These are phyloP conservation scores for Fragum sueziense DNA, from an alignment of 2,888 invertebrate species.

Conservation along the genomic window DNA sequence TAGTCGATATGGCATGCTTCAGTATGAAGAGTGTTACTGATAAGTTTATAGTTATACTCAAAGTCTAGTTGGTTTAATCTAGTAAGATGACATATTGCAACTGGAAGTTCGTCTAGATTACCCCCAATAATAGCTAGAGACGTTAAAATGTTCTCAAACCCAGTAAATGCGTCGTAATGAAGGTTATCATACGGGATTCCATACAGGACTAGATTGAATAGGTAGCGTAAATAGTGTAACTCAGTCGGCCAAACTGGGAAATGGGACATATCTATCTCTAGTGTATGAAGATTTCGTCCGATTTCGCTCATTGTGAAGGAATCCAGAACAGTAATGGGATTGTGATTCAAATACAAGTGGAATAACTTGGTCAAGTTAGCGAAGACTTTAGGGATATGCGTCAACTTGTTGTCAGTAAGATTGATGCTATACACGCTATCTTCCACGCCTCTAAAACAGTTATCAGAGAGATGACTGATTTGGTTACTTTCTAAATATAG, in stretches of 20 bases:
- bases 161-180: conserved; percentile 1
- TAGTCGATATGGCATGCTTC: background rate
- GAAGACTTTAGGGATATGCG: background rate
- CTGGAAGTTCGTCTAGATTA: background rate
- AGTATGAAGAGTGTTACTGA: background rate
- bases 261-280: conserved; percentile 9
- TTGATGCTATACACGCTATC: background rate
- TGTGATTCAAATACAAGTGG: background rate
- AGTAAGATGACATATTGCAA: conserved; percentile 1
- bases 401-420: background rate
- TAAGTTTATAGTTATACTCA: background rate
- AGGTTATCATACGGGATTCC: background rate
- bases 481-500: background rate
- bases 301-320: background rate
- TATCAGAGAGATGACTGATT: background rate
- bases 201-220: background rate
- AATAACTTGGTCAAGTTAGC: background rate
- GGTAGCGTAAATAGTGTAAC: background rate
- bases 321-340: conserved; percentile 1
- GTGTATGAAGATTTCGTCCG: background rate
- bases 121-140: background rate
- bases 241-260: conserved; percentile 2
- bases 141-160: conserved; percentile 2
- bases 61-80: background rate
- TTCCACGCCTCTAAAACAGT: background rate